Evolutionary conservation across 2,113 vertebrate genomes (phyloP).

Genomic region (Nematolebias whitei): DNA sequence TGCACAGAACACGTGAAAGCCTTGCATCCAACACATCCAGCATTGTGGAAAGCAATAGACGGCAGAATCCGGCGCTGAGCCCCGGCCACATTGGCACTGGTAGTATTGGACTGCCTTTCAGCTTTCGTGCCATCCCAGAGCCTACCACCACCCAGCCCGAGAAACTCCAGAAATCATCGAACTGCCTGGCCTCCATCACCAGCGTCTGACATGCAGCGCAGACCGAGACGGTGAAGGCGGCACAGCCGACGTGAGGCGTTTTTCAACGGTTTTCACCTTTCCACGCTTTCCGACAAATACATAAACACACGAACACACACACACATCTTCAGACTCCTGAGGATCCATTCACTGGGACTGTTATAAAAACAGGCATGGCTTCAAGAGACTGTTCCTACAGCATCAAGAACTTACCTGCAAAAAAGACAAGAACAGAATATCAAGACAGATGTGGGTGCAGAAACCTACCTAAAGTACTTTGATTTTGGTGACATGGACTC

Average conservation of each 20-base stretch:
- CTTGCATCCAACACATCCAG: constrained; percentile 99
- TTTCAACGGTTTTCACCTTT: constrained; percentile 48
- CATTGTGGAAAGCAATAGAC: constrained; percentile 97
- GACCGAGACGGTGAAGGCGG: constrained; percentile 55
- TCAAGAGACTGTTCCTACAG: constrained; percentile 84
- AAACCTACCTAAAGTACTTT: constrained; percentile 66
- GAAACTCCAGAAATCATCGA: constrained; percentile 97
- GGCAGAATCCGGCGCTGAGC: constrained; percentile 94
- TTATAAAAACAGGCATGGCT: constrained; percentile 84
- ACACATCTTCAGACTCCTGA: constrained; percentile 69
- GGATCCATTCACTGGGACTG: constrained; percentile 82
- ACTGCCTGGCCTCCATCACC: constrained; percentile 99
- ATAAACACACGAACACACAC: constrained; percentile 16
- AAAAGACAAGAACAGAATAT: constrained; percentile 70
- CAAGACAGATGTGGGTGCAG: constrained; percentile 55
- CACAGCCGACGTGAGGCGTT: constrained; percentile 52
- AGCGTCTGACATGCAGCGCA: constrained; percentile 89
- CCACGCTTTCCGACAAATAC: constrained; percentile 48
- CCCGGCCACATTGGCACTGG: constrained; percentile 91
- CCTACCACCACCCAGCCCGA: constrained; percentile 89
- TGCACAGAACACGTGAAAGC: constrained; percentile 94
- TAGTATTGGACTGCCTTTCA: constrained; percentile 86
- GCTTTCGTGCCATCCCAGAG: constrained; percentile 90
- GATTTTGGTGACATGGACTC: constrained; percentile 77
- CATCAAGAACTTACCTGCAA: constrained; percentile 78